Percentiles rank a stretch among this genome's conserved stretches.
phyloP scores from a whole-genome alignment of 1,140 invertebrate genomes.

The Drosophila leontia region DNA sequence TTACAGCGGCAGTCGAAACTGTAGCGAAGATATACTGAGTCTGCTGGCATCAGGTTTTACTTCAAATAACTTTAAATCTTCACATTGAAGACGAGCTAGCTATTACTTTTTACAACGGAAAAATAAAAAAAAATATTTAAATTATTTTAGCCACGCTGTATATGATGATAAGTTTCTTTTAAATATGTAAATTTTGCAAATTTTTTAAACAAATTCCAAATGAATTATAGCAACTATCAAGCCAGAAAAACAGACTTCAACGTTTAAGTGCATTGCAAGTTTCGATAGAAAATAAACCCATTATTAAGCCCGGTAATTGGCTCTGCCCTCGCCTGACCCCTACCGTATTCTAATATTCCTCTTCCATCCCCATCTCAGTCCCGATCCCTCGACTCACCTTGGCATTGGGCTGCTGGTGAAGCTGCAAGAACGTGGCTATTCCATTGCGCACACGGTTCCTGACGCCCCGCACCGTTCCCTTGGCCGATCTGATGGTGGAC shows the following conservation, averaged over 20 bases:
- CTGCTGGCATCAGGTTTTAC: not conserved
- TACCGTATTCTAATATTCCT: not conserved
- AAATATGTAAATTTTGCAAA: not conserved
- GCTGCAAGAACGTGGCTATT: constrained; percentile 97
- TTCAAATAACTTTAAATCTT: not conserved
- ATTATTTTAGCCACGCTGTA: no score
- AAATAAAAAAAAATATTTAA: no score
- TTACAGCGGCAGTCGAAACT: constrained; percentile 3
- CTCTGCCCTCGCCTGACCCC: constrained; percentile 7
- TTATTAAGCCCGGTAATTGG: not conserved
- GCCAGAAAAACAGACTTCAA: no score
- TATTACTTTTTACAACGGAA: not conserved
- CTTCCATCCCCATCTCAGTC: not conserved
- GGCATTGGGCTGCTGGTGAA: constrained; percentile 88
- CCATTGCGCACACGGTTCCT: constrained; percentile 97
- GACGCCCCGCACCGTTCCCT: constrained; percentile 96
- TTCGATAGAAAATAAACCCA: not conserved
- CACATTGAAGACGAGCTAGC: not conserved
- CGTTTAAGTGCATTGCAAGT: no score
- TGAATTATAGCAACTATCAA: not conserved
- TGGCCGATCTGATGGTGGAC: constrained; percentile 94
- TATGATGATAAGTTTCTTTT: not conserved
- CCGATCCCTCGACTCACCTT: constrained; percentile 87
- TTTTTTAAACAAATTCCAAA: not conserved
- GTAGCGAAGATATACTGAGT: no score